phyloP scores from a whole-genome alignment of 2,113 vertebrate genomes.

The Clarias macrocephalus region DNA sequence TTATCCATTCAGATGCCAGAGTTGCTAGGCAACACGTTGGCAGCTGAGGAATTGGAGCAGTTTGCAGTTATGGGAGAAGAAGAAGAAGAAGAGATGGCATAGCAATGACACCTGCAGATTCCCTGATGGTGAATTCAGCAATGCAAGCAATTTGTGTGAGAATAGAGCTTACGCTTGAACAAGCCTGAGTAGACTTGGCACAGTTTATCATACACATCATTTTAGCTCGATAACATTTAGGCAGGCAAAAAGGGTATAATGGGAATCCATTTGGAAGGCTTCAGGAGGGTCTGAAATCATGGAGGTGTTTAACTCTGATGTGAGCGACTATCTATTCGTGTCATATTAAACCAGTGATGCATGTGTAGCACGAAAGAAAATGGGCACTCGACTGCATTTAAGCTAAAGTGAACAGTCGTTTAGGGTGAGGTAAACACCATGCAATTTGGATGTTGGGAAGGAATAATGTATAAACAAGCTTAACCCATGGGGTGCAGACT shows the following conservation, averaged over 20 bases:
- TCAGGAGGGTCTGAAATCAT: neutral
- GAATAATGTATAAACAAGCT: neutral
- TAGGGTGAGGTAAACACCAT: neutral
- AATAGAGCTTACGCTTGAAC: neutral
- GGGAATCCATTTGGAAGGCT: neutral
- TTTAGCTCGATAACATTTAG: constrained; percentile 7
- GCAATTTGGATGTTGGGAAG: neutral
- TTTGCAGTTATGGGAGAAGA: constrained; percentile 64
- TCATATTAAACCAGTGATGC: neutral
- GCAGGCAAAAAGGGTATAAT: neutral
- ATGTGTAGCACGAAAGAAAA: constrained; percentile 5
- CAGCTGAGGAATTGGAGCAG: constrained; percentile 48
- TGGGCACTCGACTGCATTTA: neutral
- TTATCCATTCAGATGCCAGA: constrained; percentile 59
- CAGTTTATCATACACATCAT: constrained; percentile 3
- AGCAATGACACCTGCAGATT: constrained; percentile 23
- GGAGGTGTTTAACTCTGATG: neutral
- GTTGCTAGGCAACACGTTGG: constrained; percentile 68
- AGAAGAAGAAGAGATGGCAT: constrained; percentile 52
- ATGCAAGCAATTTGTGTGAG: constrained; percentile 14
- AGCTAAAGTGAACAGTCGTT: neutral
- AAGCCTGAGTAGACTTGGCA: neutral
- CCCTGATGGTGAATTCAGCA: constrained; percentile 12
- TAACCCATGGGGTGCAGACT: too few species aligned
- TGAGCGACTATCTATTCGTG: neutral